Base-by-base conservation (phyloP, 2,888 invertebrate species). In the Automeris io region DNA sequence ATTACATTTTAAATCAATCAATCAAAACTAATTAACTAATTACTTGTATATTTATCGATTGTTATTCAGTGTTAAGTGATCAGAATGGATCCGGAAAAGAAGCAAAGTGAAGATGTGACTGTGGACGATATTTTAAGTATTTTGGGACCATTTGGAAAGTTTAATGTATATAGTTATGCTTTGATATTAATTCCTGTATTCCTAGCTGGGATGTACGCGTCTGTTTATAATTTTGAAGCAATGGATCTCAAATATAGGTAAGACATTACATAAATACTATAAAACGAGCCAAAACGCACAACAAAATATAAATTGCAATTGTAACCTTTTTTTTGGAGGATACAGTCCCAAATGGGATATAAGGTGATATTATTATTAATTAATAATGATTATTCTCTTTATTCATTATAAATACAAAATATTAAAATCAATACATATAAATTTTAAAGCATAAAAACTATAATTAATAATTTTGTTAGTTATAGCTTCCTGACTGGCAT, bases 161-260 rank as follows among this genome's bases (percentile, higher is more conserved):
- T 83, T 40, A 85, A 86, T 58, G 43, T 81, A 39, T 73, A 56
- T 8, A 83, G 68, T 63, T 82, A 70, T 42, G 31, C 70, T 6
- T 56, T 85, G 21, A 78, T 86, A 31, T 57, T 86, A 46, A 70
- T 85, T 21, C 85, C 86, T 22, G 81, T 86, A 35, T 71, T 75
- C 48, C 53, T 81, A 34, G 70, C 81, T 37, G 86, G 86, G 37
- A 80, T 83, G 70, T 85, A 86, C 32, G 67, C 85, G 0, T 85
- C 85, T 1, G 83, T 86, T 35, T 86, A 80, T 42, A 85, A 85
- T 47, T 86, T 86, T 47, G 86, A 86, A 64, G 72, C 75, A 1
- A 74, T 85, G 76, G 85, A 86, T 61, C 55, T 85, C 1, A 67
- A 72, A 44, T 86, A 86, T 51, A 79, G 82, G 85, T 83, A 39